A percentile compares a stretch with the other conserved stretches of the same genome.
Conservation (phyloP, 2,888 invertebrate species). For the Muscina levida region DNA sequence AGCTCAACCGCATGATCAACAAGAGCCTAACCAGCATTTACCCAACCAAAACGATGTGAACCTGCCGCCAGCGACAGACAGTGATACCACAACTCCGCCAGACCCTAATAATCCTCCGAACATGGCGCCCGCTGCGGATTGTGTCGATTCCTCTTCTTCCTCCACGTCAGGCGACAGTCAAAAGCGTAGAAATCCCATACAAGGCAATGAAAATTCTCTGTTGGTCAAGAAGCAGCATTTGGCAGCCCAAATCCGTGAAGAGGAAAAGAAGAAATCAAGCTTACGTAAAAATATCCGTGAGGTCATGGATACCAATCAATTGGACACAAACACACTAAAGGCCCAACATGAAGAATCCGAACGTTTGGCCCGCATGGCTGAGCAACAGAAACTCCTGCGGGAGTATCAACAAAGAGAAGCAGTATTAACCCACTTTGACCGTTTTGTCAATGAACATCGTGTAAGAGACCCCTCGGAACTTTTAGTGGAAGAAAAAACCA, state of each 20-base stretch:
- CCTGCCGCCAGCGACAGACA: background rate
- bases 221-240: slow-evolving; percentile 57
- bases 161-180: slow-evolving; percentile 34
- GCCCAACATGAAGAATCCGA: slow-evolving; percentile 97
- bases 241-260: slow-evolving; percentile 58
- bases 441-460: slow-evolving; percentile 61
- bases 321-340: slow-evolving; percentile 94
- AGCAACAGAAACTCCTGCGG: slow-evolving; percentile 90
- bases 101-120: background rate
- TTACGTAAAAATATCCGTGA: slow-evolving; percentile 93
- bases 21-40: background rate
- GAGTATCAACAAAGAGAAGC: slow-evolving; percentile 91
- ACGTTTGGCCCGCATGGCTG: slow-evolving; percentile 90
- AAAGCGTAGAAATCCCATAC: slow-evolving; percentile 55
- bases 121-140: background rate
- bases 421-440: slow-evolving; percentile 81
- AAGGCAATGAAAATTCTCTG: slow-evolving; percentile 39
- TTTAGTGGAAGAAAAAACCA: slow-evolving; percentile 37
- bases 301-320: slow-evolving; percentile 94
- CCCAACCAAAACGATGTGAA: background rate
- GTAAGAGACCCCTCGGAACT: slow-evolving; percentile 58
- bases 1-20: background rate
- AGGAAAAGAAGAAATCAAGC: slow-evolving; percentile 80
- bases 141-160: background rate
- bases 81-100: background rate